These are phyloP conservation scores for Sclerodermus sp. DNA, from an alignment of 2,888 invertebrate species.

Conservation along the genomic window DNA sequence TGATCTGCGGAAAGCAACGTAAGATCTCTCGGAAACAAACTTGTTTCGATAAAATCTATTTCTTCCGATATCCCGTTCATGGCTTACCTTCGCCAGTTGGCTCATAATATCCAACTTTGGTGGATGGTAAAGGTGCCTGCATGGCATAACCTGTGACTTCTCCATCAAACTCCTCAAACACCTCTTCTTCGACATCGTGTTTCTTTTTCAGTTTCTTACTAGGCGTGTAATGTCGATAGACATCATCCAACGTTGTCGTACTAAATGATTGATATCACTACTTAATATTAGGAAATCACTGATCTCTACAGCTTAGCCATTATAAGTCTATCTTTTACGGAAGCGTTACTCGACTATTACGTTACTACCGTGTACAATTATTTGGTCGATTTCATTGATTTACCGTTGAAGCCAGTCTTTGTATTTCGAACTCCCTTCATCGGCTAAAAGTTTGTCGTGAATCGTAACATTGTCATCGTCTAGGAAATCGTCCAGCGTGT, in stretches of 20 bases:
- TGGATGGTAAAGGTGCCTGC: conserved; percentile 44
- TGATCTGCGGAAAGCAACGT: conserved; percentile 23
- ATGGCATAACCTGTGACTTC: conserved; percentile 63
- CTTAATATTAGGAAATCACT: no score
- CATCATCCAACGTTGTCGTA: conserved; percentile 71
- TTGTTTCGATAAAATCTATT: no score
- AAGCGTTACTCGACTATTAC: no score
- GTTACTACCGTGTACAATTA: no score
- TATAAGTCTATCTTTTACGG: no score
- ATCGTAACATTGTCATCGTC: conserved; percentile 49
- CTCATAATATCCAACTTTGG: conserved; percentile 39
- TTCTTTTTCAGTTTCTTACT: conserved; percentile 39
- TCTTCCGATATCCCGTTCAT: no score
- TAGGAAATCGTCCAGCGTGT: conserved; percentile 34
- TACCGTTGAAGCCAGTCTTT: conserved; percentile 77
- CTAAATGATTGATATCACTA: conserved; percentile 52
- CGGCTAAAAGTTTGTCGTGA: conserved; percentile 64
- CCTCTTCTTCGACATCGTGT: conserved; percentile 50
- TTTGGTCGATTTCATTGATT: no score
- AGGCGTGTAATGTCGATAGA: conserved; percentile 67
- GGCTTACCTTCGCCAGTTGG: conserved; percentile 25
- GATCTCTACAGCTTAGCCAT: no score
- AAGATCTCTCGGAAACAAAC: no score
- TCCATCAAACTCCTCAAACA: conserved; percentile 64
- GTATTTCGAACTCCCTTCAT: conserved; percentile 73